Percentiles rank a stretch among this genome's conserved stretches.
These are phyloP conservation scores for Galbula dea DNA, from an alignment of 2,113 vertebrate species.

Conservation along the genomic window DNA sequence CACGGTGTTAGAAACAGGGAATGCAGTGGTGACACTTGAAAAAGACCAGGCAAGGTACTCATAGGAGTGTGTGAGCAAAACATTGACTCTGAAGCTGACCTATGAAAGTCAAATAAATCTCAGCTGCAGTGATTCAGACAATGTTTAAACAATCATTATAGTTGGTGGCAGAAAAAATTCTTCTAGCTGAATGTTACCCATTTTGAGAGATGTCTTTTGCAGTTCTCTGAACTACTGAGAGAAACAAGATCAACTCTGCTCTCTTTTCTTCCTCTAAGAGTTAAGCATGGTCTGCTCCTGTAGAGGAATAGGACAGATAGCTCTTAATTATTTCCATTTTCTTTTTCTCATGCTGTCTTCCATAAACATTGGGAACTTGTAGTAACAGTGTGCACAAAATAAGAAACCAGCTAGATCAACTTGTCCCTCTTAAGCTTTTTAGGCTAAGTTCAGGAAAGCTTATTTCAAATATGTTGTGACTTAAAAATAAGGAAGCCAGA, in stretches of 20 bases:
- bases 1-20: constrained; percentile 28
- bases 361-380: neutral
- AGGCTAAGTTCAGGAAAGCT: neutral
- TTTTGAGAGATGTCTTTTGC: constrained; percentile 37
- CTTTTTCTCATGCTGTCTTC: neutral
- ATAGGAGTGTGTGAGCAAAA: constrained; percentile 24
- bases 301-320: neutral
- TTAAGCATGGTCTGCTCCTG: neutral
- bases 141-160: constrained; percentile 41
- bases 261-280: neutral
- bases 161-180: neutral
- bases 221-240: neutral
- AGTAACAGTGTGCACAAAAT: neutral
- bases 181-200: neutral
- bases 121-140: neutral
- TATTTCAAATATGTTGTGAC: neutral
- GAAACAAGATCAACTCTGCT: neutral
- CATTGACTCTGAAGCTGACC: constrained; percentile 36
- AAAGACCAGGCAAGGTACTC: neutral
- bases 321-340: neutral
- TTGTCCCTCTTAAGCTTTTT: neutral
- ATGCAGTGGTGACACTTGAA: constrained; percentile 40
- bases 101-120: constrained; percentile 51
- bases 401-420: neutral
- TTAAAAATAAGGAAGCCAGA: neutral